Evolutionary conservation across 2,888 invertebrate genomes (phyloP), one percentile per base, ranked within the genome.

Genomic region (Exocentrus adspersus): DNA sequence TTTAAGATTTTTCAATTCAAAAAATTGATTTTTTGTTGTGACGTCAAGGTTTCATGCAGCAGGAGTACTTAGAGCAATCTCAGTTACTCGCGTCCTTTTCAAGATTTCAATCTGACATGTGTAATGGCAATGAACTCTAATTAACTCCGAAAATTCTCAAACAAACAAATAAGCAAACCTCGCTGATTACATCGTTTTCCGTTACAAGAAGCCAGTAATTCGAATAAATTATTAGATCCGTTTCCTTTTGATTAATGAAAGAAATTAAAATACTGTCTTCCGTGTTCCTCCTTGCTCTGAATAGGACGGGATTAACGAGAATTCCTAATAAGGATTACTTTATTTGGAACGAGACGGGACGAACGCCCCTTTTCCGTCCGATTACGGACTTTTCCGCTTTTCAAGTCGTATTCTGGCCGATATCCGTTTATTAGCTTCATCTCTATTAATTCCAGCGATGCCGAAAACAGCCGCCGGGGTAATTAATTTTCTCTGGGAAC

Each of bases 281-380:
- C 20, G 24, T 12, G 19, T 2, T 32, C 51, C 20, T 14, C 41
- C n/a, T 17, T 21, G 28, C 30, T 32, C 14, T 12, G 51, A 32
- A 30, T 51, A 51, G 51, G 53, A 41, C 37, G 16, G 17, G 48
- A 48, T 48, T 48, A 48, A 48, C 16, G 28, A 48, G 48, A 28
- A 53, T 41, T 41, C 41, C 41, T 53, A 19, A 53, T 53, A 14
- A 41, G 53, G 53, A 53, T 41, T 42, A 53, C 24, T 53, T 41
- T 37, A 53, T 41, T 53, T 37, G 21, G 32, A 41, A 41, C 21
- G 53, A 42, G 37, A 53, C 17, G 37, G 14, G 16, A 9, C 1
- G 16, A 30, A 41, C 7, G 41, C 21, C 12, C 24, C 9, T 42
- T 53, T 41, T 53, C 53, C 53, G 42, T 41, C 21, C 52, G 41